Conservation (phyloP, 2,113 vertebrate species). For the Cathartes aura region DNA sequence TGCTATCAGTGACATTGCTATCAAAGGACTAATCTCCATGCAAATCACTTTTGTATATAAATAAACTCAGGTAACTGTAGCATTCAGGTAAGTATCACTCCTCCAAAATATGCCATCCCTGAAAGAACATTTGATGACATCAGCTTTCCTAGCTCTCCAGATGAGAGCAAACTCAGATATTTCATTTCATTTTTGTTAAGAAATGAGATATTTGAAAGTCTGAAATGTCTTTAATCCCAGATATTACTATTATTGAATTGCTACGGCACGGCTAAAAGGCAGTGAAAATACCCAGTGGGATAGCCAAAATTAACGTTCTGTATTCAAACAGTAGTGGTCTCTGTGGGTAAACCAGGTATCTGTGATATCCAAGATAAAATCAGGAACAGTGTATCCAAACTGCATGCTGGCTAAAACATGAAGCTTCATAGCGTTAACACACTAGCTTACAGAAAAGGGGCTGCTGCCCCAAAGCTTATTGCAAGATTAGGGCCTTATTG, state of each 20-base stretch:
- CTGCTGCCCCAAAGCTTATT: background rate
- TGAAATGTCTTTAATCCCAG: background rate
- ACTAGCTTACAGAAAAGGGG: background rate
- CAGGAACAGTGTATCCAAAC: background rate
- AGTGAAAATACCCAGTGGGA: background rate
- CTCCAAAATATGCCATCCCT: background rate
- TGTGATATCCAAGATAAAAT: background rate
- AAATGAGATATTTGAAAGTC: background rate
- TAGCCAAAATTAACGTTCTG: background rate
- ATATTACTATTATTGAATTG: background rate
- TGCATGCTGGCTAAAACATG: background rate
- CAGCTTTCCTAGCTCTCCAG: background rate
- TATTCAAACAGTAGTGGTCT: background rate
- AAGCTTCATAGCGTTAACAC: background rate
- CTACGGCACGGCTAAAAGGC: background rate
- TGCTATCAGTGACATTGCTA: background rate
- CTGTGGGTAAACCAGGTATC: background rate
- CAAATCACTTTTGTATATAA: background rate
- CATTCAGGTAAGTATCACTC: background rate
- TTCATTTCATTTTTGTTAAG: background rate
- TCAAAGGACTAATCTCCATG: background rate
- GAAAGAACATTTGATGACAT: background rate
- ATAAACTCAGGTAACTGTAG: background rate
- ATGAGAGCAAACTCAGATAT: background rate
- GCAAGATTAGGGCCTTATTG: background rate